A percentile compares a stretch with the other conserved stretches of the same genome.
These are phyloP conservation scores for Corythoichthys haematopterus DNA, from an alignment of 2,113 vertebrate species.

Conservation along the genomic window DNA sequence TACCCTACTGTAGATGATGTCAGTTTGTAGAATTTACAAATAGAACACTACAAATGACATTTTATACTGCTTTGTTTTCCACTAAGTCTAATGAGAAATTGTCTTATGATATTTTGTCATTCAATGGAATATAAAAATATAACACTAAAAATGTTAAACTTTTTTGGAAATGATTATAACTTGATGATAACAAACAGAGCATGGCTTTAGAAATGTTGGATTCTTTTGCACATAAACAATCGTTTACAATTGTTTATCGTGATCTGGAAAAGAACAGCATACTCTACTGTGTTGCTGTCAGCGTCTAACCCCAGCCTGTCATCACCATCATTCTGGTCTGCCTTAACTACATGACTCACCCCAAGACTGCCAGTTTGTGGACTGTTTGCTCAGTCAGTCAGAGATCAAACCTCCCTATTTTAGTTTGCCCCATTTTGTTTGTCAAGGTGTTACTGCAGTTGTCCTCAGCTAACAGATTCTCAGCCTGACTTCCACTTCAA, in stretches of 20 bases:
- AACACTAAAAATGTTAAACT: background rate
- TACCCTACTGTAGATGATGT: background rate
- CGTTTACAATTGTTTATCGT: background rate
- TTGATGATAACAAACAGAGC: too few species aligned
- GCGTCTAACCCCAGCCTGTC: background rate
- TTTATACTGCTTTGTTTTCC: background rate
- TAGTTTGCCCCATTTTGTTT: background rate
- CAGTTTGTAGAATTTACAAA: constrained; percentile 17
- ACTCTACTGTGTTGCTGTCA: background rate
- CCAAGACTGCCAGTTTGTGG: background rate
- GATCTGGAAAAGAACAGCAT: background rate
- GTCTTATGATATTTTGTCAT: background rate
- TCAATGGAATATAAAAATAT: background rate
- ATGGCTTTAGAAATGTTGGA: too few species aligned
- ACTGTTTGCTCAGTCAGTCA: background rate
- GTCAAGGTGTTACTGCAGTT: background rate
- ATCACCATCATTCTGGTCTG: background rate
- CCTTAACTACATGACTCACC: constrained; percentile 1
- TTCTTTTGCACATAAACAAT: too few species aligned
- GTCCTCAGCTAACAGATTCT: constrained; percentile 1
- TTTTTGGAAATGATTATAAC: too few species aligned
- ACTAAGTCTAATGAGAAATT: background rate
- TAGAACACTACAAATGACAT: constrained; percentile 10
- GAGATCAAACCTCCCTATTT: constrained; percentile 4
- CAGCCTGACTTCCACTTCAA: background rate